phyloP scores from a whole-genome alignment of 2,888 invertebrate species.

The Nomada flava region DNA sequence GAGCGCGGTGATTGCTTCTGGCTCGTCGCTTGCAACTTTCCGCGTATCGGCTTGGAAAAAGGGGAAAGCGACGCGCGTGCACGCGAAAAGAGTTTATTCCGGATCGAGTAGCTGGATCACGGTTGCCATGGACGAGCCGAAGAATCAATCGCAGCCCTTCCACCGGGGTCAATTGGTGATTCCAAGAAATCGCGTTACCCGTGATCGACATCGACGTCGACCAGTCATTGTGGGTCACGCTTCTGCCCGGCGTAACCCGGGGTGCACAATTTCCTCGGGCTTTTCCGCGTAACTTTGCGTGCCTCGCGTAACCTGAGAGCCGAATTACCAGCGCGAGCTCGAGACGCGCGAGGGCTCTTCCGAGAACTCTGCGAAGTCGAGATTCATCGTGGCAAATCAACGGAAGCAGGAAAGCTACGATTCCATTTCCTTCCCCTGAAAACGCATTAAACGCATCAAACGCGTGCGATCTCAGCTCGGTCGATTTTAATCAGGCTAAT shows the following conservation, averaged over 20 bases:
- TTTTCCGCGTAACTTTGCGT: conserved; percentile 23
- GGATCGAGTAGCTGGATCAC: neutral
- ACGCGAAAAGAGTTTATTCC: neutral
- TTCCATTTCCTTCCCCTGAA: neutral
- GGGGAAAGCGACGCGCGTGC: neutral
- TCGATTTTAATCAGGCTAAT: conserved; percentile 60
- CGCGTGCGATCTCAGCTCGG: conserved; percentile 32
- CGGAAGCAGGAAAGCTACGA: neutral
- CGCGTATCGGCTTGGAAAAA: neutral
- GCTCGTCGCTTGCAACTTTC: neutral
- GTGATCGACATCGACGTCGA: neutral
- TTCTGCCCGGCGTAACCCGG: conserved; percentile 4
- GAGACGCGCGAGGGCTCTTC: neutral
- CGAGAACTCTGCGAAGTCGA: neutral
- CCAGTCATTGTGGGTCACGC: conserved; percentile 17
- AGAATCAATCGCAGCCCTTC: neutral
- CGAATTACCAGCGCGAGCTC: conserved; percentile 15
- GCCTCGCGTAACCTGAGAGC: conserved; percentile 19
- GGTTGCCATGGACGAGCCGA: too few relatives aligned
- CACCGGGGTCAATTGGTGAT: neutral
- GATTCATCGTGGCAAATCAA: conserved; percentile 25
- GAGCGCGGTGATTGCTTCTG: conserved; percentile 6
- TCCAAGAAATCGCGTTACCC: conserved; percentile 6
- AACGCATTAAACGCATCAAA: conserved; percentile 46
- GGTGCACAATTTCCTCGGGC: neutral